A percentile compares a stretch with the other conserved stretches of the same genome.
Evolutionary conservation across 2,797 vertebrate species (phyloP).

Genomic region (Arvicola amphibius): DNA sequence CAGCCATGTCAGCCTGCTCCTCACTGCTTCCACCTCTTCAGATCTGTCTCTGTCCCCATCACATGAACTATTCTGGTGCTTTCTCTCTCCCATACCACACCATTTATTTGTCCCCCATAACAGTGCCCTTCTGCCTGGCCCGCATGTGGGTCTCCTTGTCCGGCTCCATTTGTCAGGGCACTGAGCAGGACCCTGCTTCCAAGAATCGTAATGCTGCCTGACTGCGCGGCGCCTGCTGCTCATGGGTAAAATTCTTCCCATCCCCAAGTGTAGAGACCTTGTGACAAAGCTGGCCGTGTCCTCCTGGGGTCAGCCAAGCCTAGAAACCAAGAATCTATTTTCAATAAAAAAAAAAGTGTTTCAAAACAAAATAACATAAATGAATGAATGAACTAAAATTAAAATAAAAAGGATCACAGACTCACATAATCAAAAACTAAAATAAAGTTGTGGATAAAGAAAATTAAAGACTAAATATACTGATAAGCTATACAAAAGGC

Average conservation of each 20-base stretch:
- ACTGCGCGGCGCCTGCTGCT: not conserved
- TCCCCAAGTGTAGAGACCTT: not conserved
- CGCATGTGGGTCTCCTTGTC: not conserved
- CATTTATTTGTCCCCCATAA: not conserved
- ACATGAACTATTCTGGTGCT: not conserved
- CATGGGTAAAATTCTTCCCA: not conserved
- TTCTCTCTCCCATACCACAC: not conserved
- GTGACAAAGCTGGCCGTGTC: not conserved
- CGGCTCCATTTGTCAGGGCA: not conserved
- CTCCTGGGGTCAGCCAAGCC: not conserved
- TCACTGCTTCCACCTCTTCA: not conserved
- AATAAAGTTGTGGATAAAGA: constrained; percentile 7
- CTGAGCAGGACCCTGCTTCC: not conserved
- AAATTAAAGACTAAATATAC: not conserved
- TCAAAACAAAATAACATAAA: not conserved
- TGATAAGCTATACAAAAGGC: not conserved
- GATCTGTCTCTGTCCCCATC: not conserved
- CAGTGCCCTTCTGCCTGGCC: not conserved
- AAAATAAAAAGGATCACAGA: not conserved
- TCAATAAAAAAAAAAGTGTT: not conserved
- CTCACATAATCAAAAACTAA: not conserved
- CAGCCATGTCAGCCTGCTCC: not conserved
- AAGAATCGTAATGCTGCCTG: not conserved
- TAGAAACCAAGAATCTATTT: not conserved
- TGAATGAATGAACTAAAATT: not conserved